phyloP scores from a whole-genome alignment of 2,797 vertebrate species.

The Lagodon rhomboides region DNA sequence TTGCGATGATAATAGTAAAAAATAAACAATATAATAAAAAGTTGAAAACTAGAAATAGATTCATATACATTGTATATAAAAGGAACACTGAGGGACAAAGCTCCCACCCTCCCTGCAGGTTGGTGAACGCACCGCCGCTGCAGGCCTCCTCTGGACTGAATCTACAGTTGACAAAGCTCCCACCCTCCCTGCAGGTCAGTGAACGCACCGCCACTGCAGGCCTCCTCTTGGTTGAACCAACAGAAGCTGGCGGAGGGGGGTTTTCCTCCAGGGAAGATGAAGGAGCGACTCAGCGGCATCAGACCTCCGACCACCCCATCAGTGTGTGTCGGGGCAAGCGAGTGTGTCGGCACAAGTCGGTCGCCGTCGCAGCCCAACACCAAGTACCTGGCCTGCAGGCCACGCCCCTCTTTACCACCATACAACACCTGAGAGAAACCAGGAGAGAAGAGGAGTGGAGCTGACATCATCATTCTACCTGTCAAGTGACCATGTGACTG shows the following conservation, averaged over 20 bases:
- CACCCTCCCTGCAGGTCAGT: neutral
- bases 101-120: neutral
- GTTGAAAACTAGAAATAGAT: too few species aligned
- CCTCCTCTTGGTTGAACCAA: slow-evolving; percentile 87
- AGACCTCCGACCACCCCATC: slow-evolving; percentile 75
- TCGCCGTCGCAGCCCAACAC: slow-evolving; percentile 86
- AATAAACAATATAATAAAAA: too few species aligned
- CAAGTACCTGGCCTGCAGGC: slow-evolving; percentile 84
- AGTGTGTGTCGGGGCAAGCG: slow-evolving; percentile 77
- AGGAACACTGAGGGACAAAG: too few species aligned
- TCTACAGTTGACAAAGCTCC: neutral
- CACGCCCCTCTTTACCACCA: slow-evolving; percentile 65
- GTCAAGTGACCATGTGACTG: neutral
- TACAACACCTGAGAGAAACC: slow-evolving; percentile 62
- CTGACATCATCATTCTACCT: neutral
- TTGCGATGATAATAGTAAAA: too few species aligned
- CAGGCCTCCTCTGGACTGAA: slow-evolving; percentile 81
- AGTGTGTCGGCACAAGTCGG: slow-evolving; percentile 71
- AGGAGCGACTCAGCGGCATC: slow-evolving; percentile 65
- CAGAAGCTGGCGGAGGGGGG: slow-evolving; percentile 83
- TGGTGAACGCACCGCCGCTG: neutral
- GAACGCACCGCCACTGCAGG: slow-evolving; percentile 72
- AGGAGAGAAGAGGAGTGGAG: neutral
- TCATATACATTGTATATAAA: too few species aligned
- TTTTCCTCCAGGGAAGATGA: slow-evolving; percentile 87